phyloP scores from a whole-genome alignment of 1,140 invertebrate species.

The Halesus radiatus region DNA sequence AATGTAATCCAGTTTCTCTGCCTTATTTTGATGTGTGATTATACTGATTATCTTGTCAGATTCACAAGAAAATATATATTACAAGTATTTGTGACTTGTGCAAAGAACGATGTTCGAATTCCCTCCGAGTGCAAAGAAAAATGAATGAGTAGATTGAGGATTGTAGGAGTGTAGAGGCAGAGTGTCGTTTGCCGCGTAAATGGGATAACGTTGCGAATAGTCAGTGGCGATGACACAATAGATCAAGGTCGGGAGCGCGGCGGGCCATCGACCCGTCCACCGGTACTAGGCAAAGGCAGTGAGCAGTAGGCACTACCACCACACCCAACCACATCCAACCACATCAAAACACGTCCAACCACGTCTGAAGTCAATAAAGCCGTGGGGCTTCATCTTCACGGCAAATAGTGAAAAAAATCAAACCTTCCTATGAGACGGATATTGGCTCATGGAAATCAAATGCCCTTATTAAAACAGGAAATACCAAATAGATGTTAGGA shows the following conservation, averaged over 20 bases:
- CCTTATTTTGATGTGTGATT: no score
- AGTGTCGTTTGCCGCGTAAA: not conserved
- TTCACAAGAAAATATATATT: no score
- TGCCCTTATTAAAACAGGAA: not conserved
- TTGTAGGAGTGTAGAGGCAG: no score
- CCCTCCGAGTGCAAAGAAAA: no score
- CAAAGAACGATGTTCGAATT: no score
- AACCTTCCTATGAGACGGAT: not conserved
- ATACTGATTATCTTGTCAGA: no score
- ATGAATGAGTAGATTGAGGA: no score
- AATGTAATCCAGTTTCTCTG: no score
- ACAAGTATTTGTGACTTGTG: no score
- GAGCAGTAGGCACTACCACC: constrained; percentile 16
- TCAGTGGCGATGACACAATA: constrained; percentile 45
- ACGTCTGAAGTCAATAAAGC: not conserved
- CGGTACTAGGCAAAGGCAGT: constrained; percentile 27
- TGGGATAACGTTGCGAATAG: constrained; percentile 14
- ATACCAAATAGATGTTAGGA: not conserved
- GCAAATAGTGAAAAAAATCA: not conserved
- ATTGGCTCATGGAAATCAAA: not conserved
- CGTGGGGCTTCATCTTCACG: not conserved
- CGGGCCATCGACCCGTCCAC: constrained; percentile 39
- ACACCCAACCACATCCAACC: constrained; percentile 15
- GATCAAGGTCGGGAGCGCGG: constrained; percentile 49
- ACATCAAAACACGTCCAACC: not conserved